Evolutionary conservation across 2,797 vertebrate species (phyloP).

Genomic region (Lutjanus campechanus): DNA sequence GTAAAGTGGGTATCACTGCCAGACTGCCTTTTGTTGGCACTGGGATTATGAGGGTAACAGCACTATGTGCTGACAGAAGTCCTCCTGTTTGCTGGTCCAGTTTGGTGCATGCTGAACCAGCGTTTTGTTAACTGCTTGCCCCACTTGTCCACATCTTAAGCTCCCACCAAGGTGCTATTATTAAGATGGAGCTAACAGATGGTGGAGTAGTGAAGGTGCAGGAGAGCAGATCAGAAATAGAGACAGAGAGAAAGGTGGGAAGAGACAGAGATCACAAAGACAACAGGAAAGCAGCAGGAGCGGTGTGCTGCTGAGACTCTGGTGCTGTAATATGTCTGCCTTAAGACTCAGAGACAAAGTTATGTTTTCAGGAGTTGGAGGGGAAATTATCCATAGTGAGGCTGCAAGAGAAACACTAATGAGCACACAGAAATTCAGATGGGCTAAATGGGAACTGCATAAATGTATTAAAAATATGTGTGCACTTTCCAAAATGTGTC

Average conservation of each 20-base stretch:
- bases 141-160: constrained; percentile 60
- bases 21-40: constrained; percentile 26
- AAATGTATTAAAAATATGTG: constrained; percentile 28
- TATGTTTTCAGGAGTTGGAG: constrained; percentile 41
- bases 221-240: constrained; percentile 47
- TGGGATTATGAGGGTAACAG: constrained; percentile 36
- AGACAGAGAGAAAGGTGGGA: constrained; percentile 18
- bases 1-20: constrained; percentile 28
- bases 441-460: constrained; percentile 37
- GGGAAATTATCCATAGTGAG: constrained; percentile 40
- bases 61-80: constrained; percentile 69
- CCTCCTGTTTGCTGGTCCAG: constrained; percentile 61
- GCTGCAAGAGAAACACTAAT: constrained; percentile 53
- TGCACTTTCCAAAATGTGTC: constrained; percentile 35
- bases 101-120: constrained; percentile 71
- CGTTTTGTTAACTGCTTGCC: constrained; percentile 65
- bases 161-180: constrained; percentile 73
- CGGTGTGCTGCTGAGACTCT: constrained; percentile 15
- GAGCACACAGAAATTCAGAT: constrained; percentile 46
- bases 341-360: constrained; percentile 36
- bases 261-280: constrained; percentile 36
- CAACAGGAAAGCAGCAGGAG: constrained; percentile 35
- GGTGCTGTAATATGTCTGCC: constrained; percentile 36
- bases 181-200: constrained; percentile 67
- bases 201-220: constrained; percentile 55